Percentiles rank a stretch among this genome's conserved stretches.
phyloP scores from a whole-genome alignment of 1,140 invertebrate genomes.

The Zaprionus kolodkinae region DNA sequence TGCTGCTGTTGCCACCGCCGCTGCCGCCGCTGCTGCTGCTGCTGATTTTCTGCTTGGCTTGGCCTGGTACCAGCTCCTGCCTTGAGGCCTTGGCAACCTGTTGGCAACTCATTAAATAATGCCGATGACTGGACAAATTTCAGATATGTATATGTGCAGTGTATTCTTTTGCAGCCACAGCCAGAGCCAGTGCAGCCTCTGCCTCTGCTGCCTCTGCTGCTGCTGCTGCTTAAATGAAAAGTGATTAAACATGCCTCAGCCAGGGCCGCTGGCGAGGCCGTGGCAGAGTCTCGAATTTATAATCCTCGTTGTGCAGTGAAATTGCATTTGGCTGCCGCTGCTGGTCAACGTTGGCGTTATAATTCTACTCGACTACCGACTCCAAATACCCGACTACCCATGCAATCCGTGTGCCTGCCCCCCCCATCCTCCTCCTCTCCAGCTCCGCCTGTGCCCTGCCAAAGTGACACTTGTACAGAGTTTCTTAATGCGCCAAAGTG shows the following conservation, averaged over 20 bases:
- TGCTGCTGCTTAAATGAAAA: conserved; percentile 65
- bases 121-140: conserved; percentile 83
- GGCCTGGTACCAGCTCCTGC: conserved; percentile 31
- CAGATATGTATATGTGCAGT: conserved; percentile 15
- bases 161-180: conserved; percentile 3
- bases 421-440: not conserved
- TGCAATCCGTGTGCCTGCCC: not conserved
- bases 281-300: conserved; percentile 52
- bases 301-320: conserved; percentile 73
- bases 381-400: conserved; percentile 11
- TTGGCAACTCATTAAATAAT: conserved; percentile 84
- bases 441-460: conserved; percentile 59
- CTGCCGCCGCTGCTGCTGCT: conserved; percentile 27
- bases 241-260: conserved; percentile 73
- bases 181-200: conserved; percentile 11
- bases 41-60: conserved; percentile 75
- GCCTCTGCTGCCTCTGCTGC: conserved; percentile 24
- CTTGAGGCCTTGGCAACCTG: conserved; percentile 56
- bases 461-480: conserved; percentile 83
- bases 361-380: conserved; percentile 58
- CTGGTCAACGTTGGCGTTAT: conserved; percentile 73
- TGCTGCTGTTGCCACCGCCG: not conserved
- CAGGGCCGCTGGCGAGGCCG: conserved; percentile 1
- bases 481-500: conserved; percentile 82
- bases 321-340: conserved; percentile 57